Conservation (phyloP, 2,113 vertebrate genomes). For the Syngnathoides biaculeatus region DNA sequence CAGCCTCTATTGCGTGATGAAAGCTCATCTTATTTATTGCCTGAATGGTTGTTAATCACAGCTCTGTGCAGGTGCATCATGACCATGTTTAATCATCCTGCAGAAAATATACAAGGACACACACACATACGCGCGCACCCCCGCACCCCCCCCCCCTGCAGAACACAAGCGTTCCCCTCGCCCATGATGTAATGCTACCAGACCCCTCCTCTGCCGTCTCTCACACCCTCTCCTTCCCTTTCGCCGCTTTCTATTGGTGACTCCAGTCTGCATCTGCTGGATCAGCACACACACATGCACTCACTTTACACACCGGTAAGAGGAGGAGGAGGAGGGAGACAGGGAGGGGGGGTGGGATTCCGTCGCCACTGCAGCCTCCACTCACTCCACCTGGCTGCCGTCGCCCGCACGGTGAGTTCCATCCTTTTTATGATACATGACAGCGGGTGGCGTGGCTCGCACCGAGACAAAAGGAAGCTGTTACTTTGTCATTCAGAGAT, state of each 20-base stretch:
- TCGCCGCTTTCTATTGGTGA: constrained; percentile 65
- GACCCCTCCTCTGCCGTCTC: constrained; percentile 64
- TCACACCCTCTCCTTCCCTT: constrained; percentile 50
- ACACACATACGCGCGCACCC: constrained; percentile 16
- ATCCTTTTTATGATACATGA: constrained; percentile 49
- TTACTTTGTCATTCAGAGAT: constrained; percentile 17
- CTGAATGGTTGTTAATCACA: constrained; percentile 7
- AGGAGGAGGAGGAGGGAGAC: constrained; percentile 17
- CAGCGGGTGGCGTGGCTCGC: constrained; percentile 38
- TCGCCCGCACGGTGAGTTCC: constrained; percentile 54
- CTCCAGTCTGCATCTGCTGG: constrained; percentile 69
- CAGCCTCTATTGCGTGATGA: constrained; percentile 12
- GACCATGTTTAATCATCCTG: constrained; percentile 56
- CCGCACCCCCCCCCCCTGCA: constrained; percentile 60
- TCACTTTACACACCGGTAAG: constrained; percentile 29
- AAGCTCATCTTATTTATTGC: constrained; percentile 34
- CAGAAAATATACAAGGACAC: constrained; percentile 37
- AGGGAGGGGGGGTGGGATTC: constrained; percentile 68
- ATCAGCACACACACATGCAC: constrained; percentile 54
- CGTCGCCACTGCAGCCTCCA: constrained; percentile 53
- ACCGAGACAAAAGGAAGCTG: constrained; percentile 53
- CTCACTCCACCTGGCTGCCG: constrained; percentile 54
- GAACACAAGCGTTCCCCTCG: constrained; percentile 52
- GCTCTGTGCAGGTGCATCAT: constrained; percentile 47
- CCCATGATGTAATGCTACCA: constrained; percentile 73